A percentile compares a stretch with the other conserved stretches of the same genome.
phyloP scores from a whole-genome alignment of 2,797 vertebrate species.

The Lindbergichthys nudifrons region DNA sequence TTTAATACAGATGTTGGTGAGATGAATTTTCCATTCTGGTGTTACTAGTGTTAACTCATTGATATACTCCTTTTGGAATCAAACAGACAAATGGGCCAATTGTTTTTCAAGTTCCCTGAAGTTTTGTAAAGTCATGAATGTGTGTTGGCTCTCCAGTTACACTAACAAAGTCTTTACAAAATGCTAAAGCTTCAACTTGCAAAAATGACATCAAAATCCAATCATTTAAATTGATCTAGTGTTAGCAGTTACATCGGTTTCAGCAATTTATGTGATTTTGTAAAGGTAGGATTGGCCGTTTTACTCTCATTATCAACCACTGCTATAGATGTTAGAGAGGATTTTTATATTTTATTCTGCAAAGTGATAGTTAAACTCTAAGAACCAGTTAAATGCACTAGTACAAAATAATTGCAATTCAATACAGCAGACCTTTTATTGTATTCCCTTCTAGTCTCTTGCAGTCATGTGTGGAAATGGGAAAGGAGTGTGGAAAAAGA shows the following conservation, averaged over 20 bases:
- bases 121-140: neutral
- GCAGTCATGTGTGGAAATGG: neutral
- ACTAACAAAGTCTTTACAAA: neutral
- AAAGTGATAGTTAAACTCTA: neutral
- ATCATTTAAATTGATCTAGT: neutral
- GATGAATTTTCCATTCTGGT: neutral
- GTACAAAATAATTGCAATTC: neutral
- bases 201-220: neutral
- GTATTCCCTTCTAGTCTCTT: neutral
- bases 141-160: neutral
- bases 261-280: neutral
- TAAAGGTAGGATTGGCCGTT: neutral
- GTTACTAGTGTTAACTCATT: neutral
- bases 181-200: neutral
- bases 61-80: neutral
- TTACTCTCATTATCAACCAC: neutral
- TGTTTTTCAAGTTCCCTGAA: neutral
- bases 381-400: neutral
- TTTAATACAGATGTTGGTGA: neutral
- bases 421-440: neutral
- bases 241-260: neutral
- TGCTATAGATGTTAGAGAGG: too few relatives aligned
- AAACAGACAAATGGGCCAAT: neutral
- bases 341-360: neutral
- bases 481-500: neutral